Conservation (phyloP, 2,113 vertebrate genomes). For the Chloebia gouldiae region DNA sequence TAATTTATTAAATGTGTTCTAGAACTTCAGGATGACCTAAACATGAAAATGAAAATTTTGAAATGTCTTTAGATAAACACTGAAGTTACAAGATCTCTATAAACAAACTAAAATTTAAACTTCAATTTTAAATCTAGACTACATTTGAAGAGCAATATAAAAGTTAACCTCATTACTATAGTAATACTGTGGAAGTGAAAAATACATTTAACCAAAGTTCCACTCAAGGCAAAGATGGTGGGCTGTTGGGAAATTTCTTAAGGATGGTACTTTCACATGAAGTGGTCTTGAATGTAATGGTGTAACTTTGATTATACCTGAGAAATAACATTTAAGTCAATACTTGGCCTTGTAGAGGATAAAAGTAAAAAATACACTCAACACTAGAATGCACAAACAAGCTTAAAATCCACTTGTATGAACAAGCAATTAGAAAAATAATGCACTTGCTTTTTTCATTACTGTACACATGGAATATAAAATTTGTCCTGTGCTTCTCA, state of each 20-base stretch:
- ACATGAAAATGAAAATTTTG: neutral
- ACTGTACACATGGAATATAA: neutral
- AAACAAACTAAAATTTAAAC: neutral
- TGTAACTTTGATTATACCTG: neutral
- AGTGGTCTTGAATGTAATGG: neutral
- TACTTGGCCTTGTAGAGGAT: neutral
- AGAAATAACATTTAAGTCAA: neutral
- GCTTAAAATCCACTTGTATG: neutral
- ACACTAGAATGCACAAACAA: neutral
- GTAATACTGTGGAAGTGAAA: neutral
- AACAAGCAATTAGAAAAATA: neutral
- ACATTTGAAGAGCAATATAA: neutral
- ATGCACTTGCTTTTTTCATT: neutral
- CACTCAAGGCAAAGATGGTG: neutral
- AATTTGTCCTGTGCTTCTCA: neutral
- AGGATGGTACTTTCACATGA: neutral
- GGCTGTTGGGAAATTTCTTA: neutral
- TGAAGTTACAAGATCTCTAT: neutral
- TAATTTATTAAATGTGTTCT: neutral
- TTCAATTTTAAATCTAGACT: neutral
- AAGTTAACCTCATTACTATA: neutral
- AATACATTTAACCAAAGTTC: neutral
- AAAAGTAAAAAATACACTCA: neutral
- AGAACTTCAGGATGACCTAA: neutral
- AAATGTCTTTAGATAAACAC: conserved; percentile 7